Evolutionary conservation across 1,140 invertebrate genomes (phyloP).

Genomic region (Drosophila eugracilis): DNA sequence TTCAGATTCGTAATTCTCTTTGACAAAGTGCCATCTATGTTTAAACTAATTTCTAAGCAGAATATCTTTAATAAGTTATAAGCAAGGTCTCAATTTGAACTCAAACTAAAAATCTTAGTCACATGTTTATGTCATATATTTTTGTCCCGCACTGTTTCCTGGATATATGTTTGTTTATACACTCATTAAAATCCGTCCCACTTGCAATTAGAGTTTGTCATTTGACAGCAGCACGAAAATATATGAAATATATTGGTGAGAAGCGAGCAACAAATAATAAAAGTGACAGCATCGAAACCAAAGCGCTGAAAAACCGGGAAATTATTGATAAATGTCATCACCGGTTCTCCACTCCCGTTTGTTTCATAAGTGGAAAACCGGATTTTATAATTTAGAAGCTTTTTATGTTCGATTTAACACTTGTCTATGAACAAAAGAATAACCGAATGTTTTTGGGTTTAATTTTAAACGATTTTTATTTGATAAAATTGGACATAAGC

Average conservation of each 20-base stretch:
- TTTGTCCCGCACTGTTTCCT: constrained; percentile 3
- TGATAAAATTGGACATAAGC: neutral
- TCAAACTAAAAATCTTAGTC: too few relatives aligned
- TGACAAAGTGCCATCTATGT: neutral
- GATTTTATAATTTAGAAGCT: constrained; percentile 18
- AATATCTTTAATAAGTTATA: too few relatives aligned
- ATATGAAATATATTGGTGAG: constrained; percentile 63
- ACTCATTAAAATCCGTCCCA: constrained; percentile 77
- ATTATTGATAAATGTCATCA: constrained; percentile 40
- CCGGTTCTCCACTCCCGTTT: neutral
- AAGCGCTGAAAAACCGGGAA: constrained; percentile 2
- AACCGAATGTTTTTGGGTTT: neutral
- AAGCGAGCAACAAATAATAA: constrained; percentile 46
- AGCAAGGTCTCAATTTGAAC: too few relatives aligned
- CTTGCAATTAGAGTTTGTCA: constrained; percentile 80
- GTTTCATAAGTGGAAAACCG: constrained; percentile 13
- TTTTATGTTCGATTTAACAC: neutral
- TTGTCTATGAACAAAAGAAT: neutral
- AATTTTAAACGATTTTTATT: neutral
- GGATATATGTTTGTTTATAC: constrained; percentile 10
- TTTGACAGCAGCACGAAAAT: constrained; percentile 67
- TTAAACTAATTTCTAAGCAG: constrained; percentile 21
- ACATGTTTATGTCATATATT: neutral
- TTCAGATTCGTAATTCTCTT: constrained; percentile 8
- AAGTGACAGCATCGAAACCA: constrained; percentile 32